Evolutionary conservation across 2,888 invertebrate species (phyloP), one percentile per base, ranked within the genome.

Genomic region (Omphaloscelis lunosa): DNA sequence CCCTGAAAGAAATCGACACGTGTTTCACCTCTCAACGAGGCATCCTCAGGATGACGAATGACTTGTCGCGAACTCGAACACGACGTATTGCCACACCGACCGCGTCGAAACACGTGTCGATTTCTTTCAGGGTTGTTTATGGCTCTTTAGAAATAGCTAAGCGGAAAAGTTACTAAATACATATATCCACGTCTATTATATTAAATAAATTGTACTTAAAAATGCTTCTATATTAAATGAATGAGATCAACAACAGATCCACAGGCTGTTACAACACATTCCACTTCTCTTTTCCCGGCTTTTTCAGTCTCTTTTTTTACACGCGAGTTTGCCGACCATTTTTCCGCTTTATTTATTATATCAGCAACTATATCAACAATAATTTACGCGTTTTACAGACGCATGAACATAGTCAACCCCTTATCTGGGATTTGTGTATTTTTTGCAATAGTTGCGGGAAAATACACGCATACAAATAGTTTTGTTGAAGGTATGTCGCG

Each of bases 361-460:
- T 82, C 86, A 70, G 61, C 56, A 78, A 72, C 66, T 70, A 79
- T 53, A 85, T 85, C 75, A 72, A 75, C 66, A 70, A 82, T 82
- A 78, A 78, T 85, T 84, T 84, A 83, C 69, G 62, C 53, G 72
- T 56, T 59, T 77, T 63, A 72, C 74, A 75, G 69, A 84, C 59
- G 62, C 66, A 66, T 59, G 67, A 85, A 73, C 66, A 70, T 68
- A 82, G 82, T 75, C 85, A 79, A 82, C 63, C 67, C 72, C 53
- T 73, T 84, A 78, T 85, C 75, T 41, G 3, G 17, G 61, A 68
- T 80, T 75, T 84, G 77, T 85, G 34, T 82, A 72, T 83, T 76
- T 73, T 77, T 75, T 17, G 68, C 39, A 45, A 58, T 68, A 82
- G 67, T 63, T 61, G 41, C 63, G 12, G 7, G 11, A 61, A 63